Evolutionary conservation across 2,888 invertebrate genomes (phyloP).

Genomic region (Oscheius sp.): DNA sequence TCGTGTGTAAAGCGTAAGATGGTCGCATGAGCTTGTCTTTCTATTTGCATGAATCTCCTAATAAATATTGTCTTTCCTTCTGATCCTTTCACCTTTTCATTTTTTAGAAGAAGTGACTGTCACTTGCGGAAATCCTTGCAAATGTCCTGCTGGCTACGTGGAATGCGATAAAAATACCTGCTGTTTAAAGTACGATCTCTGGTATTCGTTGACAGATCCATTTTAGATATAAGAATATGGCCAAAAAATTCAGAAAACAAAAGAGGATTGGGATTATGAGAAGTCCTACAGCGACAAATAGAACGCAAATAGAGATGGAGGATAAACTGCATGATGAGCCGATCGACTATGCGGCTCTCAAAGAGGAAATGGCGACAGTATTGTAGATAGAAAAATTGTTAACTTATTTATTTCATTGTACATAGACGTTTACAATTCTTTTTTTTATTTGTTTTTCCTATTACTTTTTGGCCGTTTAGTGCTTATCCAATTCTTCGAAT

Average conservation of each 20-base stretch:
- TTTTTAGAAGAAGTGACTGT: constrained; percentile 45
- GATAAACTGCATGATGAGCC: constrained; percentile 10
- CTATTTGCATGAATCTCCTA: too few species aligned
- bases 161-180: constrained; percentile 59
- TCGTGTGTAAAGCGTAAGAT: constrained; percentile 34
- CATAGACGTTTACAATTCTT: background rate
- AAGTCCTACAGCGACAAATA: constrained; percentile 10
- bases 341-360: constrained; percentile 16
- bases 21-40: background rate
- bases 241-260: constrained; percentile 55
- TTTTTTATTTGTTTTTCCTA: too few species aligned
- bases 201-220: background rate
- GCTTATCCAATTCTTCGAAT: constrained; percentile 3
- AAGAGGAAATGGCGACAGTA: constrained; percentile 12
- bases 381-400: background rate
- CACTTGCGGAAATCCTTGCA: constrained; percentile 56
- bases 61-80: too few species aligned
- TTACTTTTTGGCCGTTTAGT: too few species aligned
- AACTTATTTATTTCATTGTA: constrained; percentile 15
- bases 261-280: constrained; percentile 16
- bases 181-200: constrained; percentile 48
- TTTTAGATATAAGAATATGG: constrained; percentile 64
- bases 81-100: too few species aligned
- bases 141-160: constrained; percentile 60
- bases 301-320: background rate